phyloP scores from a whole-genome alignment of 2,888 invertebrate genomes.

The Papilio protenor region DNA sequence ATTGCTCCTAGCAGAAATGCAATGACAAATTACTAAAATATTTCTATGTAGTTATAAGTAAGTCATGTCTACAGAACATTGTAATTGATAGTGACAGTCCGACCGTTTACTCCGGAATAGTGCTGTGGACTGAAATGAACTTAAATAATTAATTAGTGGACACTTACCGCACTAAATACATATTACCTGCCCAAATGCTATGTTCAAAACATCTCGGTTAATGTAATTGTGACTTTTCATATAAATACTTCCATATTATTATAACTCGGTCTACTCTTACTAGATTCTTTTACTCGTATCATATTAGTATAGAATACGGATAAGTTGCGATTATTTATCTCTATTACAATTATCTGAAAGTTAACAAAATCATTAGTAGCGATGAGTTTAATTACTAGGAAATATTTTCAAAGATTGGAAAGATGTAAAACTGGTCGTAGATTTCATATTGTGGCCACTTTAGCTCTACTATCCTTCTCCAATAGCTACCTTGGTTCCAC shows the following conservation, averaged over 20 bases:
- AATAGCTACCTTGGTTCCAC: slow-evolving; percentile 1
- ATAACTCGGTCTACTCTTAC: too few relatives aligned
- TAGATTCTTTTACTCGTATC: too few relatives aligned
- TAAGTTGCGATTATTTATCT: too few relatives aligned
- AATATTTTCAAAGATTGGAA: background rate
- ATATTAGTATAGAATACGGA: too few relatives aligned
- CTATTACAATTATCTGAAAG: too few relatives aligned
- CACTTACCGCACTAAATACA: slow-evolving; percentile 18
- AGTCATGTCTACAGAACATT: background rate
- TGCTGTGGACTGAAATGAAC: slow-evolving; percentile 20
- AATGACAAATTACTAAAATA: background rate
- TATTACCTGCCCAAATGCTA: background rate
- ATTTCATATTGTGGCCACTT: background rate
- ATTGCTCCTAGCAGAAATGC: background rate
- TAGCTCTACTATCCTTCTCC: background rate
- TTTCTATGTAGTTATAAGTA: background rate
- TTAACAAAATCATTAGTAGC: background rate
- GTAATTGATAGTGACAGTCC: slow-evolving; percentile 17
- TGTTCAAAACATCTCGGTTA: background rate
- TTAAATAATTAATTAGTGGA: slow-evolving; percentile 31
- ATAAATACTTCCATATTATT: too few relatives aligned
- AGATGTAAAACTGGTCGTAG: background rate
- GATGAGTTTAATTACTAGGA: background rate
- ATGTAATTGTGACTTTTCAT: background rate
- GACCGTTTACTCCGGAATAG: slow-evolving; percentile 17